Conservation (phyloP, 2,797 vertebrate genomes). For the Allobates femoralis region DNA sequence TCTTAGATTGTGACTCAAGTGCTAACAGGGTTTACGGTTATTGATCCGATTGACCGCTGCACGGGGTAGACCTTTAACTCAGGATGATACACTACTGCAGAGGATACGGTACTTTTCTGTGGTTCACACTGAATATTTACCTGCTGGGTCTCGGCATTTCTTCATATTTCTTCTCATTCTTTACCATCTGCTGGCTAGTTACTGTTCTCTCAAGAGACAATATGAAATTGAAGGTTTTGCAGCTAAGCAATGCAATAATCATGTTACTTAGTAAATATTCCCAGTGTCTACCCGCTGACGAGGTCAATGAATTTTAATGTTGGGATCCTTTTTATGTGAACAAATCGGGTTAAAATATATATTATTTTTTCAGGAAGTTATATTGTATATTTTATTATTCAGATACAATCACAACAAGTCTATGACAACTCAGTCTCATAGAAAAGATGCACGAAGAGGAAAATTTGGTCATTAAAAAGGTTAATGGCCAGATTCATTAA, state of each 20-base stretch:
- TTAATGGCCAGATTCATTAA: too few species aligned
- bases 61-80: slow-evolving; percentile 31
- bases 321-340: neutral
- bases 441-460: neutral
- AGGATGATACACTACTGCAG: slow-evolving; percentile 18
- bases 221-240: slow-evolving; percentile 20
- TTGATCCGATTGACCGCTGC: slow-evolving; percentile 37
- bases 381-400: neutral
- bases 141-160: neutral
- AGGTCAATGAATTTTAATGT: slow-evolving; percentile 35
- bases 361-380: too few species aligned
- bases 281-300: slow-evolving; percentile 19
- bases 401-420: neutral
- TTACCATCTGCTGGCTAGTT: neutral
- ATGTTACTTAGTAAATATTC: slow-evolving; percentile 33
- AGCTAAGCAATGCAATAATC: slow-evolving; percentile 39
- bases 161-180: slow-evolving; percentile 1
- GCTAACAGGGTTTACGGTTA: slow-evolving; percentile 37
- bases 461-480: too few species aligned
- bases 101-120: slow-evolving; percentile 17
- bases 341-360: too few species aligned
- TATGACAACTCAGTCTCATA: neutral
- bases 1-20: slow-evolving; percentile 37
- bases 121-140: neutral
- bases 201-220: neutral